A percentile compares a stretch with the other conserved stretches of the same genome.
Conservation (phyloP, 2,797 vertebrate species). For the Sparus aurata region DNA sequence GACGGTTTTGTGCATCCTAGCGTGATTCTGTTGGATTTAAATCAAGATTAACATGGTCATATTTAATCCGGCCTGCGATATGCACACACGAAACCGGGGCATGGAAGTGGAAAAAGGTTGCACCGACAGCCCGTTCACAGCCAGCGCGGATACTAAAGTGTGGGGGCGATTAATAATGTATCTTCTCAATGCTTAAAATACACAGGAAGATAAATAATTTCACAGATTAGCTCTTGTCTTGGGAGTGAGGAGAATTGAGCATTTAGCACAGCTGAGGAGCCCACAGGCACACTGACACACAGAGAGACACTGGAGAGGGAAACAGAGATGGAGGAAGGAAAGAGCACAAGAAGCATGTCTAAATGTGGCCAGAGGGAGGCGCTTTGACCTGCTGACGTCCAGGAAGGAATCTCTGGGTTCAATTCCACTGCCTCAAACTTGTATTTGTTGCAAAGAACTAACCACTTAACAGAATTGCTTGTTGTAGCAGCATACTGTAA, state of each 20-base stretch:
- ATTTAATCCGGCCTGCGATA: constrained; percentile 43
- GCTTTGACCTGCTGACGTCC: constrained; percentile 49
- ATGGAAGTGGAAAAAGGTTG: constrained; percentile 23
- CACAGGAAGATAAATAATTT: constrained; percentile 82
- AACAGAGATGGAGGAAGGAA: constrained; percentile 23
- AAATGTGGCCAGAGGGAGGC: constrained; percentile 57
- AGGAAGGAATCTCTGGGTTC: constrained; percentile 25
- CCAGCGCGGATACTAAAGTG: constrained; percentile 48
- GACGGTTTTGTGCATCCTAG: constrained; percentile 1
- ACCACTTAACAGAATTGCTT: background rate
- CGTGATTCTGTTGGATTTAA: constrained; percentile 31
- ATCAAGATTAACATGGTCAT: constrained; percentile 46
- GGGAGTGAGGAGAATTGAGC: constrained; percentile 73
- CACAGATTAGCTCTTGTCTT: constrained; percentile 77
- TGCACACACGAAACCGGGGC: constrained; percentile 26
- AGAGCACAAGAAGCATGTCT: background rate
- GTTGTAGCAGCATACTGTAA: background rate
- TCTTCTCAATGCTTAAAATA: constrained; percentile 78
- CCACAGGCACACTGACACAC: constrained; percentile 73
- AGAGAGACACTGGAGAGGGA: constrained; percentile 36
- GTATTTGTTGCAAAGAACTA: background rate
- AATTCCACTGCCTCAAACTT: background rate
- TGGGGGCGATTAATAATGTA: constrained; percentile 75
- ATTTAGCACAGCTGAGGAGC: constrained; percentile 70
- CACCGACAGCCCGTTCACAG: constrained; percentile 25